These are phyloP conservation scores for Drosophila dunni DNA, from an alignment of 1,140 invertebrate genomes.

Conservation along the genomic window DNA sequence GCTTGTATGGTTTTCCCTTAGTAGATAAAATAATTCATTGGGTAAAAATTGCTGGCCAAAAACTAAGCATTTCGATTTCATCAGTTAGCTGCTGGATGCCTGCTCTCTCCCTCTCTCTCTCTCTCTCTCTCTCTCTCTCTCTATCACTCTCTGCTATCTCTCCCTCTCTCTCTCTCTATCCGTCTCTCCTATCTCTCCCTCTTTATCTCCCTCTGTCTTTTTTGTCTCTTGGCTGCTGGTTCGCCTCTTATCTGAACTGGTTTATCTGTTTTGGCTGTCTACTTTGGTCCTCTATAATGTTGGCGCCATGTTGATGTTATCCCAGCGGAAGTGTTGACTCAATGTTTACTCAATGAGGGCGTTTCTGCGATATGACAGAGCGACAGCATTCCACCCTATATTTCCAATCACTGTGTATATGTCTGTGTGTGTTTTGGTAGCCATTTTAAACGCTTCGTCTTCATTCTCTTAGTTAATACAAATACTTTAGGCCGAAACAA, in stretches of 20 bases:
- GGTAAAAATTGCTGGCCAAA: slow-evolving; percentile 80
- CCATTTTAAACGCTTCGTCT: slow-evolving; percentile 63
- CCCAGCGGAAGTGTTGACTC: slow-evolving; percentile 79
- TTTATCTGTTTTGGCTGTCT: slow-evolving; percentile 78
- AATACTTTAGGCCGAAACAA: slow-evolving; percentile 38
- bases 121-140: too few relatives aligned
- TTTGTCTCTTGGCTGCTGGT: slow-evolving; percentile 37
- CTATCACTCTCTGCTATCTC: background rate
- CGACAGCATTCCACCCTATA: slow-evolving; percentile 8
- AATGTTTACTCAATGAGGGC: slow-evolving; percentile 83
- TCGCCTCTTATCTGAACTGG: slow-evolving; percentile 61
- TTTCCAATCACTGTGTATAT: slow-evolving; percentile 39
- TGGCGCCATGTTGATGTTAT: slow-evolving; percentile 82
- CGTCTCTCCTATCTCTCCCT: too few relatives aligned
- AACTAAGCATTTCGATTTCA: slow-evolving; percentile 57
- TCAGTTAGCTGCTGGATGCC: background rate
- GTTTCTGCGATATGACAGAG: slow-evolving; percentile 66
- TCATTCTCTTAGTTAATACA: slow-evolving; percentile 61
- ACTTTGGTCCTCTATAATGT: slow-evolving; percentile 75
- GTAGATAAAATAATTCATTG: slow-evolving; percentile 80
- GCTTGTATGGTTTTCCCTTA: slow-evolving; percentile 39
- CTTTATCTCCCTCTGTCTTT: background rate
- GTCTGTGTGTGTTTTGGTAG: slow-evolving; percentile 46
- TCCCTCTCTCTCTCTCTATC: background rate
- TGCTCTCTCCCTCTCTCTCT: background rate